Base-by-base conservation (phyloP, 2,113 vertebrate genomes). In the Pimephales promelas region DNA sequence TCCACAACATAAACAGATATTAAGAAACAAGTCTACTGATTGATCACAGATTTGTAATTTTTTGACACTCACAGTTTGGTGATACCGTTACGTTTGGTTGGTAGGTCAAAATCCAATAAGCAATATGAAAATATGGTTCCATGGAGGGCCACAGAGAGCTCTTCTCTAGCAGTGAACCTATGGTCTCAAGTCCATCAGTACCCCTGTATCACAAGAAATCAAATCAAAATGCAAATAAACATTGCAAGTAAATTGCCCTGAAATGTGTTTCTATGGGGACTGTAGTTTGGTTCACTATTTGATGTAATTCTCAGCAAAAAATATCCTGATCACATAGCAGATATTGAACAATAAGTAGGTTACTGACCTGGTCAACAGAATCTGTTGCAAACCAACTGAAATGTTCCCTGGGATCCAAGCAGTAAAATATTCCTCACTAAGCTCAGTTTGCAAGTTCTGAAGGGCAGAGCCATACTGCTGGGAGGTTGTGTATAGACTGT, bases 41-140 rank as follows among this genome's bases (percentile, higher is more conserved):
- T 71, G 43, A 71, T 24, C 10, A n/a, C n/a, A 72, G 40, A 45
- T 36, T 68, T 22, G 40, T 24, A 3, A 3, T 14, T 45, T 26
- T 43, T 72, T 26, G 4, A 64, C 52, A 89, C 94, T 94, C 59
- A 95, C 94, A 95, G 87, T 94, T 93, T 83, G 91, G 85, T 52
- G 88, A 89, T 84, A 68, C 73, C 20, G 88, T 89, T 79, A 81
- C 66, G 36, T 85, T 90, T 47, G 92, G 89, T 61, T 84, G 90
- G 87, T 92, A 94, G 77, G 88, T 92, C 82, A 94, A 79, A 86
- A 95, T 88, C 94, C 93, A 95, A 88, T 91, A 87, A 36, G 81
- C 64, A 56, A 92, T 88, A 57, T 94, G 86, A 73, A 95, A 88
- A 79, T 92, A 93, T 45, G 86, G 68, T 81, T 92, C 91, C 49